A percentile compares a stretch with the other conserved stretches of the same genome.
Evolutionary conservation across 2,888 invertebrate species (phyloP).

Genomic region (Ormyrus thymus): DNA sequence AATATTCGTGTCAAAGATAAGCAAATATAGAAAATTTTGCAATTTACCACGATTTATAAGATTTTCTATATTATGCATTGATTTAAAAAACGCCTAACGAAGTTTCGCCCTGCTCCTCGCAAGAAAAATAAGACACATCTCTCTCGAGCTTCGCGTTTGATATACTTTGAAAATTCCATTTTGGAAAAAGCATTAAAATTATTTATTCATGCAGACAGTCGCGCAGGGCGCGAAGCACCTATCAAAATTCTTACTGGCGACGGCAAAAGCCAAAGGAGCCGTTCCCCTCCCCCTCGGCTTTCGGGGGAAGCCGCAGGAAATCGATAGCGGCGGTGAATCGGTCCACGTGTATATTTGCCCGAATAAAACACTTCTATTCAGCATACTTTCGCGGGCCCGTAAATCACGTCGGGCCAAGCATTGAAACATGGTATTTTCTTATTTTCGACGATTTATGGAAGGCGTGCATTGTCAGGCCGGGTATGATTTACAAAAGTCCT

Average conservation of each 20-base stretch:
- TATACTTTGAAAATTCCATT: neutral
- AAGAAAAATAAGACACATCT: too few species aligned
- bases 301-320: neutral
- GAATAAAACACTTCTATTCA: slow-evolving; percentile 50
- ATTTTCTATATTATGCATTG: too few species aligned
- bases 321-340: slow-evolving; percentile 28
- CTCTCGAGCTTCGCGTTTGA: too few species aligned
- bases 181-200: too few species aligned
- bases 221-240: neutral
- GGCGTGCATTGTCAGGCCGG: slow-evolving; percentile 36
- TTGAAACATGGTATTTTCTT: slow-evolving; percentile 51
- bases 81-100: too few species aligned
- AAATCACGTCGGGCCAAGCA: slow-evolving; percentile 49
- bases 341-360: slow-evolving; percentile 16
- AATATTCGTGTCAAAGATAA: too few species aligned
- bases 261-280: neutral
- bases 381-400: slow-evolving; percentile 40
- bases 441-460: slow-evolving; percentile 47
- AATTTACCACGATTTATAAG: too few species aligned
- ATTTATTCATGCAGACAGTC: too few species aligned
- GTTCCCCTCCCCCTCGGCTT: too few species aligned
- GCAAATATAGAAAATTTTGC: too few species aligned
- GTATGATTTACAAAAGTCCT: slow-evolving; percentile 44
- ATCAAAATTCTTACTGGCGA: neutral
- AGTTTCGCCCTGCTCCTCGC: too few species aligned